Evolutionary conservation across 1,140 invertebrate genomes (phyloP).

Genomic region (Diachasma alloeum): DNA sequence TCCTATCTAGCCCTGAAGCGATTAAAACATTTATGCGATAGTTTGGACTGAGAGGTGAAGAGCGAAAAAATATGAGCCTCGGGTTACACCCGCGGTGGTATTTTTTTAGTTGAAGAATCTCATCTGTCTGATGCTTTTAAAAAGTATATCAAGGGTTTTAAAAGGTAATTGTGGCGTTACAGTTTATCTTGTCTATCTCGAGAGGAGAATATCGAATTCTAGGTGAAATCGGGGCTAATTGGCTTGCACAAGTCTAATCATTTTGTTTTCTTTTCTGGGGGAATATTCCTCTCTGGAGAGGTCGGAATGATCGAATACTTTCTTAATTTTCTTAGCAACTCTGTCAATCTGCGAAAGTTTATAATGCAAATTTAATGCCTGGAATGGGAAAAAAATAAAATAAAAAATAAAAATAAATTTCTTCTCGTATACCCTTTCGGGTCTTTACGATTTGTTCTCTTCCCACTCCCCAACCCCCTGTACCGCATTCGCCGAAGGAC

Average conservation of each 20-base stretch:
- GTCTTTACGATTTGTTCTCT: too few species aligned
- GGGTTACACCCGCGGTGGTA: neutral
- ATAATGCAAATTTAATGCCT: too few species aligned
- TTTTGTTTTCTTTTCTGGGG: too few species aligned
- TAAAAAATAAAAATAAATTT: too few species aligned
- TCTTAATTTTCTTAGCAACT: too few species aligned
- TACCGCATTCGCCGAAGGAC: too few species aligned
- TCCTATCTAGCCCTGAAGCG: neutral
- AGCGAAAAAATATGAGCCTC: neutral
- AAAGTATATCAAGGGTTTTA: neutral
- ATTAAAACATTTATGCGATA: constrained; percentile 21
- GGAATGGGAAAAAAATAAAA: too few species aligned
- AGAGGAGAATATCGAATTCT: neutral
- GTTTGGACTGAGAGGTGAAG: neutral
- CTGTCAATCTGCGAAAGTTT: too few species aligned
- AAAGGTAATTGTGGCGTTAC: neutral
- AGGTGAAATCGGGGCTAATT: neutral
- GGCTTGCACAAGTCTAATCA: neutral
- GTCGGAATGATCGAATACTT: too few species aligned
- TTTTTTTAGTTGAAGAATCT: constrained; percentile 3
- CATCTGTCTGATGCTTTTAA: neutral
- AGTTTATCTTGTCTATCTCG: neutral
- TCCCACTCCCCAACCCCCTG: too few species aligned
- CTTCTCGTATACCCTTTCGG: too few species aligned
- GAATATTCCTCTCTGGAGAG: too few species aligned